phyloP scores from a whole-genome alignment of 2,888 invertebrate genomes.

The Andrena bucephala region DNA sequence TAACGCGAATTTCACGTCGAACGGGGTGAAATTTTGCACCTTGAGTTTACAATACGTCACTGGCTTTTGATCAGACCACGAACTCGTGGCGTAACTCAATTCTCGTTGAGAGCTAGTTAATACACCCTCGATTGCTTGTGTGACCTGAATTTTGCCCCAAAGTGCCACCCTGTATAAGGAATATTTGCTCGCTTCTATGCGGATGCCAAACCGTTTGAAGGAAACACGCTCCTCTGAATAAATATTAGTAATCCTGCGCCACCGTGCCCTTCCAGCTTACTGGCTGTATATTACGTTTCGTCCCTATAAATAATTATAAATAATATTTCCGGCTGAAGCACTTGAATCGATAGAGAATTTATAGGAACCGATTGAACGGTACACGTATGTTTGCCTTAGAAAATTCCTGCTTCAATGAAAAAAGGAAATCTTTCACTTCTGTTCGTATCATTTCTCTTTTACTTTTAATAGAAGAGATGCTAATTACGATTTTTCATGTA shows the following conservation, averaged over 20 bases:
- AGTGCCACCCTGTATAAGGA: conserved; percentile 62
- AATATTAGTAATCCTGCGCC: conserved; percentile 29
- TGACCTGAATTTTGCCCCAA: conserved; percentile 66
- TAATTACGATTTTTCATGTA: neutral
- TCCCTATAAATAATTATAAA: too few species aligned
- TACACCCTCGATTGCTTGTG: conserved; percentile 69
- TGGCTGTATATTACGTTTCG: too few species aligned
- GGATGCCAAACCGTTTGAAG: conserved; percentile 59
- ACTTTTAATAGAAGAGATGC: neutral
- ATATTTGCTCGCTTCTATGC: conserved; percentile 57
- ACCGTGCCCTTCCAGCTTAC: too few species aligned
- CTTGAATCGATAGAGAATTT: neutral
- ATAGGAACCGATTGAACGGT: too few species aligned
- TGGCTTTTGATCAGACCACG: conserved; percentile 64
- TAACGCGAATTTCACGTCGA: conserved; percentile 25
- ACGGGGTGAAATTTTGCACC: conserved; percentile 59
- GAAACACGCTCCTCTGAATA: conserved; percentile 43
- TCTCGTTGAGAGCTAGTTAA: conserved; percentile 70
- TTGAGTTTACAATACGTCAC: conserved; percentile 60
- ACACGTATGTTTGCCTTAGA: too few species aligned
- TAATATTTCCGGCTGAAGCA: neutral
- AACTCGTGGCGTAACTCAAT: conserved; percentile 68
- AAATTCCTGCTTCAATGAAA: neutral
- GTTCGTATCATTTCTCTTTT: neutral
- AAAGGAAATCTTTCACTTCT: neutral